Evolutionary conservation across 2,797 vertebrate genomes (phyloP), one percentile per base, ranked within the genome.

Genomic region (Taeniopygia guttata): DNA sequence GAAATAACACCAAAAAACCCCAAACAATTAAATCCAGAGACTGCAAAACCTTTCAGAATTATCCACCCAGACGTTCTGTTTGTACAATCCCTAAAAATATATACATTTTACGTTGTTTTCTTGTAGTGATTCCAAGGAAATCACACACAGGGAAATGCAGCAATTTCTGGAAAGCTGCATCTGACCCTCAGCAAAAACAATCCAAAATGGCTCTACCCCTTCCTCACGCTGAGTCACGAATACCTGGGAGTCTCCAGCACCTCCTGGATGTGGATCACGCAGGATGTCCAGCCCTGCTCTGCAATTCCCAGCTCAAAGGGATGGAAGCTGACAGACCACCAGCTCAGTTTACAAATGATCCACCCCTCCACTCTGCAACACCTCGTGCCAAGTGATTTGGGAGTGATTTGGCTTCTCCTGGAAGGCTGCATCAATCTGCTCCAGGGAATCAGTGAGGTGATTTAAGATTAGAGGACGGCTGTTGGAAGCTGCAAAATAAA

Each of bases 101-200:
- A 60, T 9, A 2, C 3, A 12, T 21, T 77, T 77, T 3, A 17
- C 0, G 2, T 23, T 43, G 36, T 42, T 56, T 69, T 60, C 46
- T 32, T 29, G 45, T 9, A 42, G 46, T 16, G 23, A 42, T 64
- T 32, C 62, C 43, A 38, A 72, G 77, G 74, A 54, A 59, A 88
- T 25, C 52, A 43, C 0, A 0, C 16, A 17, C 30, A 40, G 40
- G 4, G 2, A 36, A 68, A 88, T 0, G 10, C 36, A 48, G 30
- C 29, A 20, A n/a, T 49, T 63, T 63, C 66, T 59, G 84, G 27
- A 77, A 49, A 80, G 45, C 60, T 63, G 30, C 60, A 55, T 6
- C 2, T 48, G 54, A 88, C 52, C 43, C 72, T 30, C 23, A 10
- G 36, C 34, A 78, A 69, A 52, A 86, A 18, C 1, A 8, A 58